Evolutionary conservation across 2,888 invertebrate genomes (phyloP), one percentile per base, ranked within the genome.

Genomic region (Pandemis heparana): DNA sequence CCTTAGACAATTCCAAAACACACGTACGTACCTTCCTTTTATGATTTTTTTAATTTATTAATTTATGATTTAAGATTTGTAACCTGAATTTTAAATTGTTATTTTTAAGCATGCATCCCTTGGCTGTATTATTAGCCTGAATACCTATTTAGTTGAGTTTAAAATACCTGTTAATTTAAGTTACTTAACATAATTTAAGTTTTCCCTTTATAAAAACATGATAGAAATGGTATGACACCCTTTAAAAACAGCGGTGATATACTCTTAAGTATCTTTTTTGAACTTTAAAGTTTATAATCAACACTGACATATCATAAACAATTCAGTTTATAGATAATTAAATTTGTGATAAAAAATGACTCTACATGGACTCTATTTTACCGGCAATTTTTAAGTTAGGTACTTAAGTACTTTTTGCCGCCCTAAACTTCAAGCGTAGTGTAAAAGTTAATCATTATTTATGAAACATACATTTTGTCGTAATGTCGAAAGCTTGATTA

Each of bases 21-120:
- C 87, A 92, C 91, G 94, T 94, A 94, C 84, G 94, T 94, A 94
- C 89, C 85, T 85, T 85, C 87, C 86, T 90, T 89, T 88, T 90
- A 89, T 82, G 83, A 87, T 89, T 87, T 82, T 82, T 76, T 81
- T 78, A 76, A 81, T 80, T 85, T 81, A 75, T 67, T 77, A 61
- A 62, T 75, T 63, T 74, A 67, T 79, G 72, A 78, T 79, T 77
- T 77, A 79, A 77, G 80, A 80, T 76, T 75, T 78, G 79, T 77
- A 76, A 67, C 71, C 78, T 69, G 75, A 64, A 70, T 80, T 71
- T 74, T 74, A 67, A 48, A 80, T 77, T 77, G 76, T 79, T 80
- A 77, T 76, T 80, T 32, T 81, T 80, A 75, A 63, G 63, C 65
- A 68, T 68, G 72, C 43, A 70, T 53, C 60, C 60, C 60, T 63